Conservation (phyloP, 2,113 vertebrate genomes). For the Azemiops feae region DNA sequence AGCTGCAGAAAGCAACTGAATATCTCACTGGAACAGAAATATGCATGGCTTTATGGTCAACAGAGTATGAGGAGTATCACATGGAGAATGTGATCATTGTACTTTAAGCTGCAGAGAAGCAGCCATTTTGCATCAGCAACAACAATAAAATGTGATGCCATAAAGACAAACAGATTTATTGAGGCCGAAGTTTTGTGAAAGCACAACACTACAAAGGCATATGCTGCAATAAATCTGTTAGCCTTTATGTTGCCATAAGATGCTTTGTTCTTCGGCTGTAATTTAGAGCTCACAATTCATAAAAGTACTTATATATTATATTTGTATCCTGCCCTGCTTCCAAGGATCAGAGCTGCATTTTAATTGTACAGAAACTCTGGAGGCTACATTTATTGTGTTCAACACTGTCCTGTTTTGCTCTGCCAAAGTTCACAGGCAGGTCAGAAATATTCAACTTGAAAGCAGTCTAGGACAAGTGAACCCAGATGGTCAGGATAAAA, state of each 20-base stretch:
- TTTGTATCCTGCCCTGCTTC: neutral
- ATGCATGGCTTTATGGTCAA: neutral
- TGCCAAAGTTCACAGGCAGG: neutral
- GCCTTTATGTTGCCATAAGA: neutral
- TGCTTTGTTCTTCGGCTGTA: neutral
- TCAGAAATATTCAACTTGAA: neutral
- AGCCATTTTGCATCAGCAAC: neutral
- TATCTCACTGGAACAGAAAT: neutral
- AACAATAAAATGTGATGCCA: neutral
- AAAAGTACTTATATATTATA: neutral
- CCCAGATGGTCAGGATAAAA: neutral
- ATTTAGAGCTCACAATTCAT: neutral
- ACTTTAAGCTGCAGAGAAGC: neutral
- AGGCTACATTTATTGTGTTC: neutral
- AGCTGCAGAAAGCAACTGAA: neutral
- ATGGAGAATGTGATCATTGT: neutral
- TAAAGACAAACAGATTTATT: neutral
- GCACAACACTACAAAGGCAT: neutral
- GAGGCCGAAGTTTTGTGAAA: neutral
- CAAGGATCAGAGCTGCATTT: neutral
- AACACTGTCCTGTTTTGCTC: neutral
- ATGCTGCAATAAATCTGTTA: neutral
- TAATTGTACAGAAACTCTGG: neutral
- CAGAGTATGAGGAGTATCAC: neutral
- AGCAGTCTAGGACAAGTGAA: neutral